These are phyloP conservation scores for Boleophthalmus pectinirostris DNA, from an alignment of 2,113 vertebrate species.

Conservation along the genomic window DNA sequence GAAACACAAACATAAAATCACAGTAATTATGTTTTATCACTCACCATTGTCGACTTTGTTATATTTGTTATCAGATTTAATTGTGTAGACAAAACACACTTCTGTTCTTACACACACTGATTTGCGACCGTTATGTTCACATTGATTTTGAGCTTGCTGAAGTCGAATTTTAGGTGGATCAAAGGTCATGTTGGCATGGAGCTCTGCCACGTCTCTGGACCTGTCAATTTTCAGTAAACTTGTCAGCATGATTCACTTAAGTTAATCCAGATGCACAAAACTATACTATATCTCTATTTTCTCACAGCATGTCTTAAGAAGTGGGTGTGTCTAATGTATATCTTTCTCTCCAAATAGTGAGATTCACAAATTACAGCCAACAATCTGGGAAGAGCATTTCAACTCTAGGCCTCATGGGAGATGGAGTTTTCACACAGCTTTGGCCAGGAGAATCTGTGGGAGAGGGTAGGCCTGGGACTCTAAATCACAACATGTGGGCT, in stretches of 20 bases:
- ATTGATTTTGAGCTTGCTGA: slow-evolving; percentile 87
- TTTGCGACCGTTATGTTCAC: slow-evolving; percentile 73
- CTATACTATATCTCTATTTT: slow-evolving; percentile 1
- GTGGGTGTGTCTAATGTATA: slow-evolving; percentile 25
- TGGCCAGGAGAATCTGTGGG: slow-evolving; percentile 55
- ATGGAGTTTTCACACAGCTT: slow-evolving; percentile 69
- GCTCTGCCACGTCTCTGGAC: slow-evolving; percentile 93
- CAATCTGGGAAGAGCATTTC: slow-evolving; percentile 57
- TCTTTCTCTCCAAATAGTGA: slow-evolving; percentile 7
- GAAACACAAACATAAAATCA: neutral
- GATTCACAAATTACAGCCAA: slow-evolving; percentile 37
- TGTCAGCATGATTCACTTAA: neutral
- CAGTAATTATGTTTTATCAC: slow-evolving; percentile 8
- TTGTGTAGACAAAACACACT: slow-evolving; percentile 82
- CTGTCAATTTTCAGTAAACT: slow-evolving; percentile 62
- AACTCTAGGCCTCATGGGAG: slow-evolving; percentile 58
- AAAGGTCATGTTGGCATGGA: slow-evolving; percentile 86
- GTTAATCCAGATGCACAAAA: neutral
- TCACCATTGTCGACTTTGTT: slow-evolving; percentile 66
- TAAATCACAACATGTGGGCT: slow-evolving; percentile 42
- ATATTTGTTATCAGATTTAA: slow-evolving; percentile 83
- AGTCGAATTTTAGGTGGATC: slow-evolving; percentile 88
- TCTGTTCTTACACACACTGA: slow-evolving; percentile 83
- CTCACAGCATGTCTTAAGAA: slow-evolving; percentile 22
- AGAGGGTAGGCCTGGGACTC: slow-evolving; percentile 47